Evolutionary conservation across 1,140 invertebrate genomes (phyloP).

Genomic region (Globodera ellingtonae): DNA sequence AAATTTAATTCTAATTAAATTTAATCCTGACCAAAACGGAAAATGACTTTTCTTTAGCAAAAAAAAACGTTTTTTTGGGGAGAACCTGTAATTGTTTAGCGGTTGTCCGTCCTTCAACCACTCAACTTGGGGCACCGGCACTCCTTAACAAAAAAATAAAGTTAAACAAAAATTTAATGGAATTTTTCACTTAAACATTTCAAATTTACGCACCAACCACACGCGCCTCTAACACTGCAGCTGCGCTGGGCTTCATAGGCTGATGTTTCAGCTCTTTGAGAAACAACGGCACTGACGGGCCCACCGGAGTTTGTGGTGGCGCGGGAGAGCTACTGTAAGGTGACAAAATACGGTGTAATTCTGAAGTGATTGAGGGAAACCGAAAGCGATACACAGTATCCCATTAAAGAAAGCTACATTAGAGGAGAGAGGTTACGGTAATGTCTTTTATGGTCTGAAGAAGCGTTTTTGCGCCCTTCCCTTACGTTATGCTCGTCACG

Average conservation of each 20-base stretch:
- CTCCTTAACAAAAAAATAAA: slow-evolving; percentile 6
- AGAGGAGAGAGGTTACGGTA: slow-evolving; percentile 5
- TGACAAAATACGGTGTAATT: no score
- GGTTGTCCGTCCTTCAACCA: slow-evolving; percentile 93
- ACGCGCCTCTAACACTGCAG: slow-evolving; percentile 53
- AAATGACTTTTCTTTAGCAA: no score
- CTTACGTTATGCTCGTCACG: slow-evolving; percentile 54
- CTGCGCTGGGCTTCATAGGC: slow-evolving; percentile 51
- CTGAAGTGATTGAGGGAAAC: no score
- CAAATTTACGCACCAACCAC: slow-evolving; percentile 43
- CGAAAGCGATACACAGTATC: no score
- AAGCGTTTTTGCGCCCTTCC: no score
- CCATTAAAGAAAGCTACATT: no score
- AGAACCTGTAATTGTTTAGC: slow-evolving; percentile 73
- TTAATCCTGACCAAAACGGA: no score
- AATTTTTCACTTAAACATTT: no score
- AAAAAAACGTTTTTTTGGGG: background rate
- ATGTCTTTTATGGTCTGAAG: no score
- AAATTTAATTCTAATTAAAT: no score
- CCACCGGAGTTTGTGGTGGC: slow-evolving; percentile 60
- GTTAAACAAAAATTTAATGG: no score
- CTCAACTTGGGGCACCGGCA: slow-evolving; percentile 69
- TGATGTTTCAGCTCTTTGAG: slow-evolving; percentile 62
- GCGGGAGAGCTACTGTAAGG: slow-evolving; percentile 56
- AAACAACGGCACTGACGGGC: slow-evolving; percentile 61